Evolutionary conservation across 2,797 vertebrate species (phyloP).

Genomic region (Syndactyla subalaris): DNA sequence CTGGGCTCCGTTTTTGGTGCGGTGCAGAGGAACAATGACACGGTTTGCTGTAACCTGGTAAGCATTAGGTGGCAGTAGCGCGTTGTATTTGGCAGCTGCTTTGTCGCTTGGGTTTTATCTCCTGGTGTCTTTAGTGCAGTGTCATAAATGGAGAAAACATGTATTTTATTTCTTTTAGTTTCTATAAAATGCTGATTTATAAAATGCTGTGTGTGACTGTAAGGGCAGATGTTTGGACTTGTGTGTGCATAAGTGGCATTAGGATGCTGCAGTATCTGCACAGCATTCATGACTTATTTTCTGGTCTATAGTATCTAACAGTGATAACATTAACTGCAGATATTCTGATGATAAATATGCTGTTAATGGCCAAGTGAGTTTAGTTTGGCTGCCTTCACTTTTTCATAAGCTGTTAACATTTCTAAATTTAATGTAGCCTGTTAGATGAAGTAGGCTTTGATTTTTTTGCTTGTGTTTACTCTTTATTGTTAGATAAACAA

Average conservation of each 20-base stretch:
- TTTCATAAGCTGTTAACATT: not conserved
- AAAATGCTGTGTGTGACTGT: not conserved
- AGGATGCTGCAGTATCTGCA: not conserved
- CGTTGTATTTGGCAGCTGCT: conserved; percentile 78
- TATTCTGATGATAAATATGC: not conserved
- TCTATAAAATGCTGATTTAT: conserved; percentile 4
- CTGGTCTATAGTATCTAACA: not conserved
- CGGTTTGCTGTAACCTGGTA: not conserved
- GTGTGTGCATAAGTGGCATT: not conserved
- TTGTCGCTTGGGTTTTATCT: conserved; percentile 1
- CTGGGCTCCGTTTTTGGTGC: not conserved
- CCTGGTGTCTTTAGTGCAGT: not conserved
- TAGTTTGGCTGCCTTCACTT: not conserved
- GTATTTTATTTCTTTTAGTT: not conserved
- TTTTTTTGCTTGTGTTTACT: not conserved
- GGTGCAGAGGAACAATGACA: not conserved
- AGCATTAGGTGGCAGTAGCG: conserved; percentile 92
- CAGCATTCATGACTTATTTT: not conserved
- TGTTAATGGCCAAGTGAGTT: not conserved
- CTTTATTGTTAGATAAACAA: not conserved
- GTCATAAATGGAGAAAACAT: conserved; percentile 13
- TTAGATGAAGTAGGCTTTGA: not conserved
- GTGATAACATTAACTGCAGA: not conserved
- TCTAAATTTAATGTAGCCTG: not conserved
- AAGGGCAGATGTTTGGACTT: not conserved